A percentile compares a stretch with the other conserved stretches of the same genome.
phyloP scores from a whole-genome alignment of 2,113 vertebrate species.

The Hemichromis elongatus region DNA sequence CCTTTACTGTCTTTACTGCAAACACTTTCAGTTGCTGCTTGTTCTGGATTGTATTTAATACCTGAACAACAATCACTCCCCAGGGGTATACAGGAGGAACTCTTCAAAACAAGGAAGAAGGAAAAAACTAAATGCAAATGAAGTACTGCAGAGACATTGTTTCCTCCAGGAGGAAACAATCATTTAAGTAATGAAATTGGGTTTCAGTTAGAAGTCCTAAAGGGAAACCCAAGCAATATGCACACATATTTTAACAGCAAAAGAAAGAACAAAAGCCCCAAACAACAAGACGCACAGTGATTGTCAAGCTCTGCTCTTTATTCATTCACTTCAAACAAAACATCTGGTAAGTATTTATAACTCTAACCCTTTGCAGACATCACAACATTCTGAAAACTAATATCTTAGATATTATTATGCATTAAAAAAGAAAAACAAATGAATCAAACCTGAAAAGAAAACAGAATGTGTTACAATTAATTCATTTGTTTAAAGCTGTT shows the following conservation, averaged over 20 bases:
- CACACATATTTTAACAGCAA: background rate
- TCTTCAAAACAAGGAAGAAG: background rate
- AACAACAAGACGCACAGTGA: background rate
- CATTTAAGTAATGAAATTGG: no score
- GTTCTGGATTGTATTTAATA: background rate
- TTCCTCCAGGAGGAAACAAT: no score
- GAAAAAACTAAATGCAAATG: background rate
- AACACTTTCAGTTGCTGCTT: background rate
- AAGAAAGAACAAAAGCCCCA: background rate
- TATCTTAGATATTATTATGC: background rate
- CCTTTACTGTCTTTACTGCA: background rate
- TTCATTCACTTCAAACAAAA: background rate
- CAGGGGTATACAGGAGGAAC: background rate
- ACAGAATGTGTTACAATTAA: background rate
- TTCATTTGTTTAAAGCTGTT: background rate
- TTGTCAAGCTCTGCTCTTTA: background rate
- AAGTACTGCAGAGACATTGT: no score
- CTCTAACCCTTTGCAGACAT: background rate
- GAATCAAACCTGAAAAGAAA: background rate
- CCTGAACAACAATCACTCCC: background rate
- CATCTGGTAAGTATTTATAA: background rate
- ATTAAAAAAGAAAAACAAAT: background rate
- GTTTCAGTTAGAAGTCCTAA: no score
- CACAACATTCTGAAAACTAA: background rate
- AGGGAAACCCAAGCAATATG: background rate